A percentile compares a stretch with the other conserved stretches of the same genome.
These are phyloP conservation scores for Lycia hirtaria DNA, from an alignment of 2,888 invertebrate genomes.

Conservation along the genomic window DNA sequence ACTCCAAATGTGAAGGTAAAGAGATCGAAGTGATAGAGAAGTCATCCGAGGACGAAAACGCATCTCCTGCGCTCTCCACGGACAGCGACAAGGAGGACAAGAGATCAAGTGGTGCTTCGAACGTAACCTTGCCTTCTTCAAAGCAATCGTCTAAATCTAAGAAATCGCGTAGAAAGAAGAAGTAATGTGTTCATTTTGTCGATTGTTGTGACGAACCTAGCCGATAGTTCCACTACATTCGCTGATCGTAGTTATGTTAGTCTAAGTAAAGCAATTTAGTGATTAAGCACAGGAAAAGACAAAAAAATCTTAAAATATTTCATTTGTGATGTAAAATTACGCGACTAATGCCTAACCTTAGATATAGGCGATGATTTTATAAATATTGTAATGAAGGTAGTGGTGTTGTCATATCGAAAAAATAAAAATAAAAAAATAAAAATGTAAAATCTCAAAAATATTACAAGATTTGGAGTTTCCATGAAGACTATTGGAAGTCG, in stretches of 20 bases:
- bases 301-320: constrained; percentile 56
- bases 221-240: constrained; percentile 52
- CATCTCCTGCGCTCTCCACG: constrained; percentile 78
- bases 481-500: constrained; percentile 34
- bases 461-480: constrained; percentile 41
- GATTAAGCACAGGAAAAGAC: constrained; percentile 69
- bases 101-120: constrained; percentile 68
- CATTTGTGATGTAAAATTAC: constrained; percentile 39
- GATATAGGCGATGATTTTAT: constrained; percentile 42
- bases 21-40: constrained; percentile 77
- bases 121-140: constrained; percentile 62
- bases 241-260: constrained; percentile 66
- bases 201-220: constrained; percentile 50
- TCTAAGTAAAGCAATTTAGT: constrained; percentile 66
- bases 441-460: constrained; percentile 74
- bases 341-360: constrained; percentile 32
- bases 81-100: constrained; percentile 85
- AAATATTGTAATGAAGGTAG: constrained; percentile 54
- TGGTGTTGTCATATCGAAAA: constrained; percentile 65
- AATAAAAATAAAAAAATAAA: constrained; percentile 72
- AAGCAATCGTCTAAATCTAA: constrained; percentile 80
- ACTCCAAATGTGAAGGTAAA: constrained; percentile 58
- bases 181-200: constrained; percentile 75
- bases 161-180: constrained; percentile 87
- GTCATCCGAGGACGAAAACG: constrained; percentile 85